phyloP scores from a whole-genome alignment of 2,888 invertebrate genomes.

The Carabus problematicus region DNA sequence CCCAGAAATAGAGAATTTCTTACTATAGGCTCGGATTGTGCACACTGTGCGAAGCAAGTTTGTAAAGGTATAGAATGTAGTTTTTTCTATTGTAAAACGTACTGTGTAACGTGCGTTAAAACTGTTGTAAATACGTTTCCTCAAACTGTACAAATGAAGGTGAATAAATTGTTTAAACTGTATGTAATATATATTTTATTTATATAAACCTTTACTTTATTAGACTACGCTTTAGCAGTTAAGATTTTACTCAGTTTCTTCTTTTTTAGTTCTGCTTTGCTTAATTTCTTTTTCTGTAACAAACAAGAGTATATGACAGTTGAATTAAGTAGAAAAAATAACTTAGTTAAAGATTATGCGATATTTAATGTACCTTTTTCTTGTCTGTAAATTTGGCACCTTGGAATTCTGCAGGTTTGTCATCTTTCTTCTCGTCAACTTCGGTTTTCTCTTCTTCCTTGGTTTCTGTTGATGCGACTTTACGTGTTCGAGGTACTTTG shows the following conservation, averaged over 20 bases:
- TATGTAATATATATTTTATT: slow-evolving; percentile 48
- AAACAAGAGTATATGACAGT: slow-evolving; percentile 16
- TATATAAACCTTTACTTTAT: slow-evolving; percentile 52
- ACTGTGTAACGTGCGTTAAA: slow-evolving; percentile 75
- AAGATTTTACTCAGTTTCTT: slow-evolving; percentile 50
- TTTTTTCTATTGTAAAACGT: slow-evolving; percentile 77
- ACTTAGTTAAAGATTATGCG: no score
- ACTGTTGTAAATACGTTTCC: slow-evolving; percentile 70
- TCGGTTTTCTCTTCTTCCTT: slow-evolving; percentile 14
- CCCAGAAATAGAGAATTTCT: slow-evolving; percentile 78
- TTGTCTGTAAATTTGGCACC: slow-evolving; percentile 47
- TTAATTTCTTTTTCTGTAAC: slow-evolving; percentile 51
- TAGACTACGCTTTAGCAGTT: slow-evolving; percentile 34
- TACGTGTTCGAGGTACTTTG: not conserved
- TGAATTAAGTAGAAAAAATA: not conserved
- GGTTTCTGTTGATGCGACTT: not conserved
- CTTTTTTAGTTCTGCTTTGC: slow-evolving; percentile 50
- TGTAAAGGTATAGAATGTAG: slow-evolving; percentile 81
- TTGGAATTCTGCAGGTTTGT: slow-evolving; percentile 43
- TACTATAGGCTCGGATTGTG: slow-evolving; percentile 79
- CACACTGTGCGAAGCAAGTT: slow-evolving; percentile 70
- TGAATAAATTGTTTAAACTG: slow-evolving; percentile 57
- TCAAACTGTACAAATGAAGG: slow-evolving; percentile 69
- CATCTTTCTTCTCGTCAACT: slow-evolving; percentile 37
- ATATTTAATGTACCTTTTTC: slow-evolving; percentile 45